Conservation (phyloP, 2,797 vertebrate genomes). For the Galagoides demidoff region DNA sequence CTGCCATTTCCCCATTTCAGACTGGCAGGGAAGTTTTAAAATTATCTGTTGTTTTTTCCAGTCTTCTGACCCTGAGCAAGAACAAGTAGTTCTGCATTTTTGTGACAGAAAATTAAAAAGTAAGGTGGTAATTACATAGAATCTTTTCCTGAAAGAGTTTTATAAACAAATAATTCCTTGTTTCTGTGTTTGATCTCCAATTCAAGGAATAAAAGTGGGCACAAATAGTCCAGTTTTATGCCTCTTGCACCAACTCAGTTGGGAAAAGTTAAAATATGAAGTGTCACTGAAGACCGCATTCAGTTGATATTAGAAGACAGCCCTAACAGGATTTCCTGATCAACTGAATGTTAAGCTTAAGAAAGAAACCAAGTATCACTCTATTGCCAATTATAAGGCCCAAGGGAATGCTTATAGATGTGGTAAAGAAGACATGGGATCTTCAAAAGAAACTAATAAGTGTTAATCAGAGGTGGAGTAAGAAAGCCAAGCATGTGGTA, state of each 20-base stretch:
- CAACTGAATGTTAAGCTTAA: not conserved
- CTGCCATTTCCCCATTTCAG: not conserved
- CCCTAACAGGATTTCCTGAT: not conserved
- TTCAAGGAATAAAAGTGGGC: not conserved
- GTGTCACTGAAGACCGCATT: not conserved
- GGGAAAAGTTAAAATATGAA: not conserved
- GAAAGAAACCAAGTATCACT: not conserved
- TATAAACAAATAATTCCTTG: not conserved
- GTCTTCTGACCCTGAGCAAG: not conserved
- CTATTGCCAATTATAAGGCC: not conserved
- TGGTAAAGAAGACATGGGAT: not conserved
- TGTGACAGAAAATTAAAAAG: not conserved
- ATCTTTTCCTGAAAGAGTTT: not conserved
- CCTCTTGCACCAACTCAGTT: not conserved
- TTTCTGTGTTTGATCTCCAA: not conserved
- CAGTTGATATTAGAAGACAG: not conserved
- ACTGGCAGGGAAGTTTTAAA: not conserved
- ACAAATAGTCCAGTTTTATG: not conserved
- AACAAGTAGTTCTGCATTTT: not conserved
- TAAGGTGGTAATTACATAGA: not conserved
- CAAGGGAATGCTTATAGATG: not conserved
- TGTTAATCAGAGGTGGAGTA: not conserved
- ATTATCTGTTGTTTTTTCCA: not conserved
- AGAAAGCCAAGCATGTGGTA: not conserved
- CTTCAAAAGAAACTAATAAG: not conserved